Conservation (phyloP, 2,113 vertebrate genomes). For the Micromys minutus region DNA sequence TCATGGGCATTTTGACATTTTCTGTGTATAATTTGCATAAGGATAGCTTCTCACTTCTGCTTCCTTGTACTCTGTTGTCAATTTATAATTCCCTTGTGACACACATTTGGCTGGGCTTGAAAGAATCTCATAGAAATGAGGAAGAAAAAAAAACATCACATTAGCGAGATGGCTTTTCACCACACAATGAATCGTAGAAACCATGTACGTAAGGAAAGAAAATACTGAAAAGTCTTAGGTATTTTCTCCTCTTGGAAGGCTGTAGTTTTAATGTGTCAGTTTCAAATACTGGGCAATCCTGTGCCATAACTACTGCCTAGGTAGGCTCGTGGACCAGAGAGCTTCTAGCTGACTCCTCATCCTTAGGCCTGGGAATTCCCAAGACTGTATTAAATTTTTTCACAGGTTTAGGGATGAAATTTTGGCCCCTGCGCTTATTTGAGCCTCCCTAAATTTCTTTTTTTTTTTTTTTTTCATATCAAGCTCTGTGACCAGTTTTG, state of each 20-base stretch:
- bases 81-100: not conserved
- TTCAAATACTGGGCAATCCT: constrained; percentile 3
- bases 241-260: not conserved
- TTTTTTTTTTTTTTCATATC: not conserved
- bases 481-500: not conserved
- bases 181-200: not conserved
- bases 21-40: not conserved
- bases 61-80: not conserved
- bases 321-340: not conserved
- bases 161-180: not conserved
- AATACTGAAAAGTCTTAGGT: not conserved
- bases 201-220: not conserved
- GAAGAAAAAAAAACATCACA: not conserved
- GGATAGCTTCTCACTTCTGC: not conserved
- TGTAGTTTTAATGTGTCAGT: constrained; percentile 5
- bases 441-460: not conserved
- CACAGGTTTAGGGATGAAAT: not conserved
- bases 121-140: constrained; percentile 14
- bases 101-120: not conserved
- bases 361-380: not conserved
- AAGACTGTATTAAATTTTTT: rapidly evolving
- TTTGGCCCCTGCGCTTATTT: not conserved
- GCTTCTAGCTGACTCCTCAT: not conserved
- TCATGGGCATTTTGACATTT: not conserved
- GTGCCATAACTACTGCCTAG: not conserved